A percentile compares a stretch with the other conserved stretches of the same genome.
Conservation (phyloP, 2,113 vertebrate genomes). For the Oxyruncus cristatus region DNA sequence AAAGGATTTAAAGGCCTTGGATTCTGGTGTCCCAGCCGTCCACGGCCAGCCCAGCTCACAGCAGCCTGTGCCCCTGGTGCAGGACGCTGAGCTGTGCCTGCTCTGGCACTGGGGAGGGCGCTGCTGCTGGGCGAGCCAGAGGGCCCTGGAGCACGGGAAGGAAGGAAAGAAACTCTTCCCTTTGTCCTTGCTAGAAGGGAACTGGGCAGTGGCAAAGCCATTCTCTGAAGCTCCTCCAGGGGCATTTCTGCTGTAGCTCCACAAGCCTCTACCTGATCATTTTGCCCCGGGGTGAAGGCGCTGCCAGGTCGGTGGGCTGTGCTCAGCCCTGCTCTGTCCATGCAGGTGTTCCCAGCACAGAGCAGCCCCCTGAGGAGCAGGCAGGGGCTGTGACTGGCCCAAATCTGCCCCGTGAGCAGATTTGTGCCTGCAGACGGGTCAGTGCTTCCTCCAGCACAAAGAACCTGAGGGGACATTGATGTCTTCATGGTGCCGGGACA, state of each 20-base stretch:
- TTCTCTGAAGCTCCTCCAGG: not conserved
- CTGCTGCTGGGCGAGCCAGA: not conserved
- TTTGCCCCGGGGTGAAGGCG: not conserved
- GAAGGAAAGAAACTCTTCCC: not conserved
- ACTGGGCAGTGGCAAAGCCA: not conserved
- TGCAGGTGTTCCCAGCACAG: fast-evolving
- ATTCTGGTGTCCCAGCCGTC: not conserved
- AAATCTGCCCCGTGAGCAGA: not conserved
- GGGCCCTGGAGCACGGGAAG: not conserved
- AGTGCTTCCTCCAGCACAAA: not conserved
- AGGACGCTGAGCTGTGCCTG: not conserved
- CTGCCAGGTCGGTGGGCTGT: not conserved
- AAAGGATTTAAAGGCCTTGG: not conserved
- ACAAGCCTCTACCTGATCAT: not conserved
- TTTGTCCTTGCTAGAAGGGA: not conserved
- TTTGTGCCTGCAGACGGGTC: no score
- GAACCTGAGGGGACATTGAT: not conserved
- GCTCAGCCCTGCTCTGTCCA: not conserved
- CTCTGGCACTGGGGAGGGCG: not conserved
- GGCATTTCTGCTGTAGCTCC: not conserved
- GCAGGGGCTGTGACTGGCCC: fast-evolving
- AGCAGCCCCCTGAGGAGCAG: not conserved
- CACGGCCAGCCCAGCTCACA: not conserved
- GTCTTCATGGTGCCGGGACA: not conserved
- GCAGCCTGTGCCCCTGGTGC: not conserved